Conservation (phyloP, 2,113 vertebrate genomes). For the Crotophaga sulcirostris region DNA sequence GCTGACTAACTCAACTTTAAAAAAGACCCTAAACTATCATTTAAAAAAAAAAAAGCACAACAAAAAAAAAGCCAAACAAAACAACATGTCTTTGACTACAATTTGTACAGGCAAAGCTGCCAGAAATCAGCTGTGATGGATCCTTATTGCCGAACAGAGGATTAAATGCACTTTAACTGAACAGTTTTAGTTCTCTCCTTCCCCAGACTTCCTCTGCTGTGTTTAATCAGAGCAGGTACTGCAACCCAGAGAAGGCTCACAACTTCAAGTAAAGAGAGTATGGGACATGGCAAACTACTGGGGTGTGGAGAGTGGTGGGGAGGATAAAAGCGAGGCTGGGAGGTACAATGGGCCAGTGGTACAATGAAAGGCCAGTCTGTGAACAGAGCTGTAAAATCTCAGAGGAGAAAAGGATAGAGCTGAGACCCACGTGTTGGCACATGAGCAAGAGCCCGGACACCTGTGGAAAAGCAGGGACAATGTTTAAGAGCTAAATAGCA, state of each 20-base stretch:
- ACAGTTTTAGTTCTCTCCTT: neutral
- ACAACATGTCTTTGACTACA: neutral
- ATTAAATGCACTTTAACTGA: neutral
- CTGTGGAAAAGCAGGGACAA: neutral
- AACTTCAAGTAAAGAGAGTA: neutral
- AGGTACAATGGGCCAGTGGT: rapidly evolving
- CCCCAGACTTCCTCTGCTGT: neutral
- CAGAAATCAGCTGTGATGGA: neutral
- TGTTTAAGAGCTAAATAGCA: neutral
- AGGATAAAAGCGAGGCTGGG: neutral
- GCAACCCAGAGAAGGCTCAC: neutral
- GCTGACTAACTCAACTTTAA: neutral
- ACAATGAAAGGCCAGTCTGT: neutral
- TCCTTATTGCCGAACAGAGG: neutral
- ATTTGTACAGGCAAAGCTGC: neutral
- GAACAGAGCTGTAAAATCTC: neutral
- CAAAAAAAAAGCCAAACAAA: neutral
- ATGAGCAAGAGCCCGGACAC: neutral
- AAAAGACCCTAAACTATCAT: neutral
- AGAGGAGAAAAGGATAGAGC: neutral
- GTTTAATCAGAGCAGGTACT: neutral
- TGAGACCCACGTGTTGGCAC: rapidly evolving
- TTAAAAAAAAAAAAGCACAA: neutral
- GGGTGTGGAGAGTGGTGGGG: rapidly evolving
- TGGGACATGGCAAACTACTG: neutral